Base-by-base conservation (phyloP, 2,113 vertebrate genomes). In the Tragelaphus strepsiceros region DNA sequence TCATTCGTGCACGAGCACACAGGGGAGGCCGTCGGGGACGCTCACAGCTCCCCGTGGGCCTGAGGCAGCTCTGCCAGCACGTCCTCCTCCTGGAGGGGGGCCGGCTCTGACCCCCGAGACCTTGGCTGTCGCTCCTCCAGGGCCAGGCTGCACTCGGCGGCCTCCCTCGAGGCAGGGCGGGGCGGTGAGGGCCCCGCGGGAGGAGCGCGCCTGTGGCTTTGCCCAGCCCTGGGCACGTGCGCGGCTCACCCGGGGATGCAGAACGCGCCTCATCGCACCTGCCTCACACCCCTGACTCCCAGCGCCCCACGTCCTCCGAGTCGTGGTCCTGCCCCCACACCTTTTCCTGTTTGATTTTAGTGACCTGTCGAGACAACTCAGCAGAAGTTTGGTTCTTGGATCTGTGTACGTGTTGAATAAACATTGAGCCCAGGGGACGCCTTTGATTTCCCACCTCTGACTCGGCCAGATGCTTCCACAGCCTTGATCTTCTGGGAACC, bases 111-210 rank as follows among this genome's bases (percentile, higher is more conserved):
- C 43, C 1, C 49, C 17, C 3, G 4, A 0, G 28, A 3, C 26
- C 85, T 13, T 80, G 32, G n/a, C 7, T 19, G 4, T 7, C 17
- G 26, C 1, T n/a, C 6, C 28, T 56, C 28, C 46, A 0, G 22
- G 35, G 13, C 56, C n/a, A 46, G 35, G 54, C 53, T 43, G n/a
- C 1, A 0, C 16, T 19, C 17, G 3, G 10, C 15, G 8, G 6
- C 30, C 22, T 83, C 19, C 58, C 7, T 78, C 0, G 7, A 12
- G 58, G 14, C 59, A 61, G 21, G n/a, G 32, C 2, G 19, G 21
- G 24, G 13, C 0, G 1, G 13, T 7, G n/a, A 2, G 24, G 5
- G 24, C 26, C 43, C 5, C 2, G 0, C 0, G 0, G 6, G 28
- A 49, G 43, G 15, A 80, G 7, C 7, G 1, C 2, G 24, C 8